Evolutionary conservation across 2,797 vertebrate genomes (phyloP).

Genomic region (Argya squamiceps): DNA sequence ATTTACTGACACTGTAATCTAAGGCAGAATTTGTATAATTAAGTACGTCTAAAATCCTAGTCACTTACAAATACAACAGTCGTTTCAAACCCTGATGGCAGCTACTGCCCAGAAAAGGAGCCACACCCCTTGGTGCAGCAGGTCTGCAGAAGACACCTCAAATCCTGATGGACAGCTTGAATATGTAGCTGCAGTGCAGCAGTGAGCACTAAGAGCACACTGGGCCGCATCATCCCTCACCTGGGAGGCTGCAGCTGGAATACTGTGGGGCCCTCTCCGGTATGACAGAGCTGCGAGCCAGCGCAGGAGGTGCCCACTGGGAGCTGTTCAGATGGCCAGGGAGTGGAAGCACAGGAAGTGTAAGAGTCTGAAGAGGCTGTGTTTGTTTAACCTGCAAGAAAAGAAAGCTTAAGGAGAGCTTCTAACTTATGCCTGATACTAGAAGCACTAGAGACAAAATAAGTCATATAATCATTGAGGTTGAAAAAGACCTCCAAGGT

Average conservation of each 20-base stretch:
- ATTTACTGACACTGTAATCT: not conserved
- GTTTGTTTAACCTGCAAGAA: not conserved
- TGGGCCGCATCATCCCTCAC: not conserved
- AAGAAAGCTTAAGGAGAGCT: not conserved
- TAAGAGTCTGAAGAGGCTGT: not conserved
- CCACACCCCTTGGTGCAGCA: not conserved
- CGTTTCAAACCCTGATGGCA: not conserved
- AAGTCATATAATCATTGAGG: not conserved
- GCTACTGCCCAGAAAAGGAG: not conserved
- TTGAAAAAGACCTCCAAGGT: not conserved
- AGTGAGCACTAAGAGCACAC: not conserved
- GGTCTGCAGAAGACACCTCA: not conserved
- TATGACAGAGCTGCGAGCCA: not conserved
- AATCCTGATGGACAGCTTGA: not conserved
- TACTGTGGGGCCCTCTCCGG: not conserved
- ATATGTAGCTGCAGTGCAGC: not conserved
- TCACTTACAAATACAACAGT: not conserved
- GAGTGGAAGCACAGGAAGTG: not conserved
- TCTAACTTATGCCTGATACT: not conserved
- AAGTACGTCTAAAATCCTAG: not conserved
- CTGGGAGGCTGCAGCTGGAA: not conserved
- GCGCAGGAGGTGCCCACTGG: fast-evolving
- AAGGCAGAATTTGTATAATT: not conserved
- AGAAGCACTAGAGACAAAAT: not conserved
- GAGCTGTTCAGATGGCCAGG: not conserved